Conservation (phyloP, 2,797 vertebrate genomes). For the Sebastes cheni region DNA sequence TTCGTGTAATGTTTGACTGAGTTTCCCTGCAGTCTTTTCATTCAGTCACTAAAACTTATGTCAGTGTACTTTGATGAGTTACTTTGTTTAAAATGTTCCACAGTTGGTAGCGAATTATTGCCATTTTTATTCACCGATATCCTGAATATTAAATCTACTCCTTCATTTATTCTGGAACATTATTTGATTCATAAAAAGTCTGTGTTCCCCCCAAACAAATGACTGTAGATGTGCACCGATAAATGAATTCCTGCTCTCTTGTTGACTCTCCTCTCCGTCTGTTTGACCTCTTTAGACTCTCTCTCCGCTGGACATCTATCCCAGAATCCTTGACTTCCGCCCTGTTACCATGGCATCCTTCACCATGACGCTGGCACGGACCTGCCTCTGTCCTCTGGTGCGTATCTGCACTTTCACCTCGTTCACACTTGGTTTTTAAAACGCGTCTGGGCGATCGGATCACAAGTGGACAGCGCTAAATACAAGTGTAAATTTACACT, state of each 20-base stretch:
- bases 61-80: not conserved
- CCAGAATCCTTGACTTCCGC: constrained; percentile 91
- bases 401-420: constrained; percentile 36
- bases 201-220: not conserved
- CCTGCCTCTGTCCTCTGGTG: constrained; percentile 94
- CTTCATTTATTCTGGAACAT: not conserved
- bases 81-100: not conserved
- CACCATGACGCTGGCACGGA: constrained; percentile 93
- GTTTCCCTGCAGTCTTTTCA: not conserved
- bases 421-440: not conserved
- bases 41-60: not conserved
- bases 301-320: constrained; percentile 93
- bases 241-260: not conserved
- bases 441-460: not conserved
- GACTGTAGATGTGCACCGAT: not conserved
- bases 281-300: constrained; percentile 82
- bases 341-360: constrained; percentile 94
- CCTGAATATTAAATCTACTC: not conserved
- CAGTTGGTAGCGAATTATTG: not conserved
- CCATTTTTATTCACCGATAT: not conserved
- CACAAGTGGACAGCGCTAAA: not conserved
- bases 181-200: not conserved
- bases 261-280: not conserved
- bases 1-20: not conserved
- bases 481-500: too few relatives aligned